A percentile compares a stretch with the other conserved stretches of the same genome.
Conservation (phyloP, 2,113 vertebrate genomes). For the Papio anubis region DNA sequence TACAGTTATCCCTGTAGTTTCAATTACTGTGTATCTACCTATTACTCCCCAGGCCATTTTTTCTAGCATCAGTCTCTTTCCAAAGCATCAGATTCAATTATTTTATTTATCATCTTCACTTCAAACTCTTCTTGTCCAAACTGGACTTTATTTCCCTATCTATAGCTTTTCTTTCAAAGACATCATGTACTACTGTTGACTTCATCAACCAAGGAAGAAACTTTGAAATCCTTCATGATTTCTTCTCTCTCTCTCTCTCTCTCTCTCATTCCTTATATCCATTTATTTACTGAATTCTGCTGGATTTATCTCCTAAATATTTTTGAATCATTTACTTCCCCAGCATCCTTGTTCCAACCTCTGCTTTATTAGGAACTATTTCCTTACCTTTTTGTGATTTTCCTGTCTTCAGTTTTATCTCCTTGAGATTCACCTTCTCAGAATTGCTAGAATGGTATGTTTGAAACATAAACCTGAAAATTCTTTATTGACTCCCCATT, state of each 20-base stretch:
- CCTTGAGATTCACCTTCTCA: background rate
- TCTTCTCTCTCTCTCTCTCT: background rate
- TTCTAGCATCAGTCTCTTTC: background rate
- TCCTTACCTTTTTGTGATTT: background rate
- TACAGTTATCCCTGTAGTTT: background rate
- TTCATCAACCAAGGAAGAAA: constrained; percentile 10
- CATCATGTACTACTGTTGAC: background rate
- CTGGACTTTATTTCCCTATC: background rate
- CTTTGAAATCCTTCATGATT: background rate
- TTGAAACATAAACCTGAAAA: background rate
- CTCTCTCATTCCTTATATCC: background rate
- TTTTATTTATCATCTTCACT: background rate
- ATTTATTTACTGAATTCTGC: background rate
- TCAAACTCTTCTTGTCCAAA: background rate
- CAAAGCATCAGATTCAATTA: background rate
- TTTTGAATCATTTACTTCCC: background rate
- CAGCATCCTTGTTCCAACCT: background rate
- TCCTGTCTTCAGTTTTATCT: constrained; percentile 25
- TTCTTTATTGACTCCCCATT: background rate
- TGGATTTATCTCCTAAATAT: background rate
- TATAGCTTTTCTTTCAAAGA: background rate
- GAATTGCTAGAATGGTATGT: background rate
- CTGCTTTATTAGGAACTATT: background rate
- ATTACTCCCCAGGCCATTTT: background rate
- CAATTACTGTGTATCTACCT: background rate